Conservation (phyloP, 1,140 invertebrate species). For the Cydia pomonella region DNA sequence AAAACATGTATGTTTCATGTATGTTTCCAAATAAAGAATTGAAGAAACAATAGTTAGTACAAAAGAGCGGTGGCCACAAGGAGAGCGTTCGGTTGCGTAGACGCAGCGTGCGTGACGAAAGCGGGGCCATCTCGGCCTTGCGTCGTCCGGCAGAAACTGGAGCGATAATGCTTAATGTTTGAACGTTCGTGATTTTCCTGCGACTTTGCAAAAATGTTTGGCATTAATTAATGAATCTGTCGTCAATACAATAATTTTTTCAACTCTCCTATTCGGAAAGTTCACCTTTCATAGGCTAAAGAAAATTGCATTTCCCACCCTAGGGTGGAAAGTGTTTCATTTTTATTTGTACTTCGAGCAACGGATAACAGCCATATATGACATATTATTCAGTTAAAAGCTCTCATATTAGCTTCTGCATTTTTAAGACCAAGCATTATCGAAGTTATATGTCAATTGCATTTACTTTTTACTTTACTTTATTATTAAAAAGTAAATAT, state of each 20-base stretch:
- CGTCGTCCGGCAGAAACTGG: constrained; percentile 49
- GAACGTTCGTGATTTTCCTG: background rate
- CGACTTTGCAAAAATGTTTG: background rate
- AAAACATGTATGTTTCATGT: background rate
- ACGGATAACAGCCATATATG: too few relatives aligned
- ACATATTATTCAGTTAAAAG: too few relatives aligned
- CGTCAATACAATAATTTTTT: background rate
- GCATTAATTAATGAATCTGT: background rate
- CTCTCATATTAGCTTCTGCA: too few relatives aligned
- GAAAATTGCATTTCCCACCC: too few relatives aligned
- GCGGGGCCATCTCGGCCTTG: constrained; percentile 56
- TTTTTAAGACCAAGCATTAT: too few relatives aligned
- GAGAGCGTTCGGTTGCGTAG: constrained; percentile 36
- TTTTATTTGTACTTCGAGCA: too few relatives aligned
- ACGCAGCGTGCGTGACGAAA: constrained; percentile 46
- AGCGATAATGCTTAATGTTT: constrained; percentile 44
- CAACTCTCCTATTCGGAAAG: too few relatives aligned
- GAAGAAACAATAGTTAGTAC: constrained; percentile 26
- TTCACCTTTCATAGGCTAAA: too few relatives aligned
- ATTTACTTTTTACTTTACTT: too few relatives aligned
- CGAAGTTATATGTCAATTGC: too few relatives aligned
- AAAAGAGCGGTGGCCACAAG: constrained; percentile 24
- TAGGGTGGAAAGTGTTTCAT: too few relatives aligned
- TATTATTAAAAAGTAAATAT: too few relatives aligned
- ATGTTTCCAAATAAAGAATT: constrained; percentile 18